Evolutionary conservation across 2,113 vertebrate species (phyloP).

Genomic region (Misgurnus mizolepis): DNA sequence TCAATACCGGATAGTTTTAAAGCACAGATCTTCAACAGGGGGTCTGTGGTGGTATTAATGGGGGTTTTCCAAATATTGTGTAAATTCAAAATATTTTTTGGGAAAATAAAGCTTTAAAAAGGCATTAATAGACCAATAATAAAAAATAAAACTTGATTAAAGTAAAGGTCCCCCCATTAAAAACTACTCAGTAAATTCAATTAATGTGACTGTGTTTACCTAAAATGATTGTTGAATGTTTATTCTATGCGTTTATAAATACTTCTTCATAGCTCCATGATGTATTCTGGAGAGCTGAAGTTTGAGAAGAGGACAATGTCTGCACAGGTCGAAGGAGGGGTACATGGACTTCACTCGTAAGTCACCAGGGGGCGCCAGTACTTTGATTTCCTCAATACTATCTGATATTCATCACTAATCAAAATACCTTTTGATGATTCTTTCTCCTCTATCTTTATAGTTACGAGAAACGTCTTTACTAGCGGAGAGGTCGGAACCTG

Average conservation of each 20-base stretch:
- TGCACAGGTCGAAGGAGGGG: slow-evolving; percentile 89
- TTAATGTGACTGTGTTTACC: too few relatives aligned
- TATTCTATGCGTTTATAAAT: background rate
- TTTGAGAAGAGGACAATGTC: slow-evolving; percentile 94
- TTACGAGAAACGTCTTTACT: slow-evolving; percentile 90
- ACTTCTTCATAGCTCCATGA: slow-evolving; percentile 83
- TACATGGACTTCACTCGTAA: slow-evolving; percentile 93
- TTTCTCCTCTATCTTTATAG: slow-evolving; percentile 68
- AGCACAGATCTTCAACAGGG: too few relatives aligned
- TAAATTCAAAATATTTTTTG: too few relatives aligned
- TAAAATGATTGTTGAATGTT: too few relatives aligned
- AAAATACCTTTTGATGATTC: too few relatives aligned
- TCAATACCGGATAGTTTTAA: background rate
- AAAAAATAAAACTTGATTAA: too few relatives aligned
- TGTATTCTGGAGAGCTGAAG: slow-evolving; percentile 93
- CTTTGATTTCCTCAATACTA: slow-evolving; percentile 8
- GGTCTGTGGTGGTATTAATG: background rate
- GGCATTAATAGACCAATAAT: too few relatives aligned
- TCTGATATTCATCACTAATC: too few relatives aligned
- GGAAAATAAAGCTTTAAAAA: too few relatives aligned
- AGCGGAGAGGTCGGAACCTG: slow-evolving; percentile 60
- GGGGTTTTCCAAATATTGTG: too few relatives aligned
- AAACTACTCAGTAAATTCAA: too few relatives aligned
- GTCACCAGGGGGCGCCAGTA: slow-evolving; percentile 56
- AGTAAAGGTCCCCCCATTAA: too few relatives aligned